A percentile compares a stretch with the other conserved stretches of the same genome.
phyloP scores from a whole-genome alignment of 2,797 vertebrate genomes.

The Danionella dracula region DNA sequence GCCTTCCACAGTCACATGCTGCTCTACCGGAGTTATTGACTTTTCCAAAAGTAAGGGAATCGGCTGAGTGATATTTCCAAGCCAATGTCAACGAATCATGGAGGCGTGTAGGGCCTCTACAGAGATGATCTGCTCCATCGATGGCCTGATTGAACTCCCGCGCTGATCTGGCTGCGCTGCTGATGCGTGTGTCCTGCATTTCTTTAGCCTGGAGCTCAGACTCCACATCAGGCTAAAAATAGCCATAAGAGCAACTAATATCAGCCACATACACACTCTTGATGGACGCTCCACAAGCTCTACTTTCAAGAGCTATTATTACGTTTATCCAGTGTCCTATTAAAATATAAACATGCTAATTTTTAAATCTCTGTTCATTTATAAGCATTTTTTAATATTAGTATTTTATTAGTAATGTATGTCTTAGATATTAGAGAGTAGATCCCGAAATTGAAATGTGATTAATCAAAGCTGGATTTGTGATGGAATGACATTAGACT shows the following conservation, averaged over 20 bases:
- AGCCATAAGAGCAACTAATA: slow-evolving; percentile 9
- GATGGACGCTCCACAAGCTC: not conserved
- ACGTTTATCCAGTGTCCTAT: not conserved
- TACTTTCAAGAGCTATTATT: not conserved
- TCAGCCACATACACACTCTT: slow-evolving; percentile 9
- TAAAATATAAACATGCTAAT: too few species aligned
- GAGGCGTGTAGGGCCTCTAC: not conserved
- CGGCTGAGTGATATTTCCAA: not conserved
- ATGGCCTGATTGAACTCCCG: not conserved
- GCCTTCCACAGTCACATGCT: not conserved
- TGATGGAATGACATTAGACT: too few species aligned
- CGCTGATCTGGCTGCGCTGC: not conserved
- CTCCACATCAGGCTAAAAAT: slow-evolving; percentile 30
- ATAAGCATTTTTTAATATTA: too few species aligned
- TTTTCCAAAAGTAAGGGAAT: slow-evolving; percentile 1
- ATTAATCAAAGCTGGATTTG: too few species aligned
- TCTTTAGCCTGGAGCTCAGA: slow-evolving; percentile 18
- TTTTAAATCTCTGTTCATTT: too few species aligned
- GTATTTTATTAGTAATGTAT: too few species aligned
- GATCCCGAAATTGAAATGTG: too few species aligned
- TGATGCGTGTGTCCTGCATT: not conserved
- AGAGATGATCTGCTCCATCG: not conserved
- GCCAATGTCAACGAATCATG: not conserved
- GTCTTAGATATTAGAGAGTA: too few species aligned
- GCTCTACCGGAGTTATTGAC: not conserved